Evolutionary conservation across 2,797 vertebrate species (phyloP).

Genomic region (Odontamblyopus lacepedii): DNA sequence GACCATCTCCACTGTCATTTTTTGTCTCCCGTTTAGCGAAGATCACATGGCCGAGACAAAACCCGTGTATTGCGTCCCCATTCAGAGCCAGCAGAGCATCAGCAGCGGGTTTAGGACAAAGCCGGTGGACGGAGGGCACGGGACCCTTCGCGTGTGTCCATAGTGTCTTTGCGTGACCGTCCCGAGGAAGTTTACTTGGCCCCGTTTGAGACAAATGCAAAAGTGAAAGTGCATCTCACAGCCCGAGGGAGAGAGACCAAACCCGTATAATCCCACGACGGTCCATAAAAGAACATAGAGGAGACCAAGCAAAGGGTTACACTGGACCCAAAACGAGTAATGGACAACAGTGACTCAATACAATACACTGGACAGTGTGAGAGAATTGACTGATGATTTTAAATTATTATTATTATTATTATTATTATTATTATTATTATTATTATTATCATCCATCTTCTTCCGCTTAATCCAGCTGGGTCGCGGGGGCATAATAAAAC

Average conservation of each 20-base stretch:
- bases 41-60: conserved; percentile 19
- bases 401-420: too few relatives aligned
- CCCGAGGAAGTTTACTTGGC: conserved; percentile 75
- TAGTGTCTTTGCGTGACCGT: conserved; percentile 72
- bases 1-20: background rate
- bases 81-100: conserved; percentile 35
- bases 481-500: too few relatives aligned
- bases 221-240: conserved; percentile 54
- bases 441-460: too few relatives aligned
- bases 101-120: conserved; percentile 49
- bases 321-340: conserved; percentile 32
- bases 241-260: conserved; percentile 57
- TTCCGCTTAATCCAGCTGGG: too few relatives aligned
- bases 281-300: conserved; percentile 44
- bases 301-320: conserved; percentile 35
- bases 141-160: conserved; percentile 48
- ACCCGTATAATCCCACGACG: conserved; percentile 28
- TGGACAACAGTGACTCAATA: conserved; percentile 26
- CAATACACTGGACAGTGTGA: conserved; percentile 13
- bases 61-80: conserved; percentile 27
- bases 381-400: conserved; percentile 6
- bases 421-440: too few relatives aligned
- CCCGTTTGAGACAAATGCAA: conserved; percentile 72
- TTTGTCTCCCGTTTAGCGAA: conserved; percentile 12
- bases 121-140: conserved; percentile 39